A percentile compares a stretch with the other conserved stretches of the same genome.
Conservation (phyloP, 2,797 vertebrate genomes). For the Bradypus variegatus region DNA sequence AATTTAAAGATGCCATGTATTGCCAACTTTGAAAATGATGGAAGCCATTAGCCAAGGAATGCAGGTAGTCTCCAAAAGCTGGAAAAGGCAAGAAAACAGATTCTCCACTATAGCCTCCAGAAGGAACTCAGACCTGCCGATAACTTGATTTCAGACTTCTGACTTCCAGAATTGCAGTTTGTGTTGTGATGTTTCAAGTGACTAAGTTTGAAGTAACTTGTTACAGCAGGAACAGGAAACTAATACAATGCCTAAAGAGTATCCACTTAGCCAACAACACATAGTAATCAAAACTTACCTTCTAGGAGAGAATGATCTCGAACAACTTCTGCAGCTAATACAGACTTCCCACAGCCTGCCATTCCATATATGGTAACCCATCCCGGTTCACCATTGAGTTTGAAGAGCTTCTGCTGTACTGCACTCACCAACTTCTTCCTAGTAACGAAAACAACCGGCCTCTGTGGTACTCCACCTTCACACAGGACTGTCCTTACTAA, state of each 20-base stretch:
- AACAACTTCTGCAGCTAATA: constrained; percentile 91
- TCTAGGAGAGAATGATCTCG: constrained; percentile 83
- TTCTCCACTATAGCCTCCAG: background rate
- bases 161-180: background rate
- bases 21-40: background rate
- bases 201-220: constrained; percentile 13
- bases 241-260: background rate
- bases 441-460: constrained; percentile 91
- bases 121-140: background rate
- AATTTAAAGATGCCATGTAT: background rate
- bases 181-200: background rate
- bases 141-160: background rate
- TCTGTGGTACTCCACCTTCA: constrained; percentile 94
- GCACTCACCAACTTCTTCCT: constrained; percentile 80
- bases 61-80: background rate
- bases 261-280: background rate
- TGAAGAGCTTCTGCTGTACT: constrained; percentile 82
- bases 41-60: background rate
- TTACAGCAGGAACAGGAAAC: constrained; percentile 1
- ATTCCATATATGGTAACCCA: constrained; percentile 97
- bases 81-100: background rate
- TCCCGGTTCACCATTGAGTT: constrained; percentile 79
- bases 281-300: constrained; percentile 73
- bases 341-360: constrained; percentile 98
- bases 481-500: constrained; percentile 82